A percentile compares a stretch with the other conserved stretches of the same genome.
These are phyloP conservation scores for Amyelois transitella DNA, from an alignment of 1,140 invertebrate genomes.

Conservation along the genomic window DNA sequence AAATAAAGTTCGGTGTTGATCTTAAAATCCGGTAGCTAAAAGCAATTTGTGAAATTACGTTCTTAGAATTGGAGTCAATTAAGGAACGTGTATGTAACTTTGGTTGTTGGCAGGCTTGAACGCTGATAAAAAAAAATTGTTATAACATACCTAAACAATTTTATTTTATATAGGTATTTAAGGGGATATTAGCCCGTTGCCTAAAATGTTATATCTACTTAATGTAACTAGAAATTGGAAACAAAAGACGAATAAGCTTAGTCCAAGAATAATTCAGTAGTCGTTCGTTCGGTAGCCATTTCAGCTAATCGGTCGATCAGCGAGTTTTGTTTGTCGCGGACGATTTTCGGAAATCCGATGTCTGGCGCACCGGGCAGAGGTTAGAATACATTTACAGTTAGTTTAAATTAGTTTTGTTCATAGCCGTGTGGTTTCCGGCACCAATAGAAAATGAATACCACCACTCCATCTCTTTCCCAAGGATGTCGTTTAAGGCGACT, in stretches of 20 bases:
- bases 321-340: slow-evolving; percentile 7
- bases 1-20: slow-evolving; percentile 43
- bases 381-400: background rate
- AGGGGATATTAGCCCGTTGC: too few relatives aligned
- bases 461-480: too few relatives aligned
- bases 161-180: too few relatives aligned
- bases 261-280: background rate
- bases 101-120: slow-evolving; percentile 16
- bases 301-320: slow-evolving; percentile 22
- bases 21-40: slow-evolving; percentile 67
- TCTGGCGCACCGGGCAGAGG: slow-evolving; percentile 5
- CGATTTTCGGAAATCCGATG: slow-evolving; percentile 21
- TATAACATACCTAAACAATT: too few relatives aligned
- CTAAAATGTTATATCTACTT: too few relatives aligned
- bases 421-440: too few relatives aligned
- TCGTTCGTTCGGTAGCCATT: slow-evolving; percentile 7
- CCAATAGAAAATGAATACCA: too few relatives aligned
- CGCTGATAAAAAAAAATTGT: background rate
- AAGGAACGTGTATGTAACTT: slow-evolving; percentile 30
- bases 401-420: background rate
- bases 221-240: too few relatives aligned
- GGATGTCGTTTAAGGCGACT: too few relatives aligned
- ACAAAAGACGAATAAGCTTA: background rate
- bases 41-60: slow-evolving; percentile 73
- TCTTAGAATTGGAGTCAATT: slow-evolving; percentile 69